Percentiles rank a stretch among this genome's conserved stretches.
These are phyloP conservation scores for Troglohyphantes excavatus DNA, from an alignment of 2,888 invertebrate genomes.

Conservation along the genomic window DNA sequence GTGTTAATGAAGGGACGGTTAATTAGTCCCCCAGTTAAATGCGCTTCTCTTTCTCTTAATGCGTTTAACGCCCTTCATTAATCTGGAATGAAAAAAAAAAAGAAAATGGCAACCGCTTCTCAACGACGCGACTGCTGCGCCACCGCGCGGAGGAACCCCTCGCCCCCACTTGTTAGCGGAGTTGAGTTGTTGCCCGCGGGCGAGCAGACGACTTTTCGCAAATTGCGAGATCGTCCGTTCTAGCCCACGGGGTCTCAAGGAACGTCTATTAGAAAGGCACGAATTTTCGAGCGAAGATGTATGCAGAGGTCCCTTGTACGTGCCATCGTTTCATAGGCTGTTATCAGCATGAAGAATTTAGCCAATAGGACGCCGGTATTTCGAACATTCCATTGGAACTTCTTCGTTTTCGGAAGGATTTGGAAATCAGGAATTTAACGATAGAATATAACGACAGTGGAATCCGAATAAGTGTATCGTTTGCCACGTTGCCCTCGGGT, in stretches of 20 bases:
- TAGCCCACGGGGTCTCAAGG: conserved; percentile 55
- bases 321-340: conserved; percentile 9
- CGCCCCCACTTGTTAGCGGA: conserved; percentile 71
- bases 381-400: not conserved
- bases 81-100: conserved; percentile 58
- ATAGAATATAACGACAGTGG: conserved; percentile 56
- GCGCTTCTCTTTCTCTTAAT: conserved; percentile 71
- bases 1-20: conserved; percentile 77
- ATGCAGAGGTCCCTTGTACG: conserved; percentile 33
- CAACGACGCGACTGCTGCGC: conserved; percentile 42
- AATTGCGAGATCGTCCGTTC: conserved; percentile 63
- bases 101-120: conserved; percentile 64
- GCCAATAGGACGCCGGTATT: conserved; percentile 39
- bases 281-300: conserved; percentile 54
- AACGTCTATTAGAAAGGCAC: conserved; percentile 71
- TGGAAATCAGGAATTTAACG: not conserved
- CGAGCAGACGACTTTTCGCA: conserved; percentile 70
- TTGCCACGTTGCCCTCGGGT: conserved; percentile 14
- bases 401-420: conserved; percentile 23
- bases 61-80: conserved; percentile 75
- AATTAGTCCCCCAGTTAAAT: conserved; percentile 77
- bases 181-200: conserved; percentile 52
- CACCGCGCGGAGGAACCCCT: conserved; percentile 23
- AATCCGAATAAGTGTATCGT: conserved; percentile 44
- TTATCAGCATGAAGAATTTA: conserved; percentile 56